Percentiles rank a stretch among this genome's conserved stretches.
phyloP scores from a whole-genome alignment of 2,797 vertebrate species.

The Microctenopoma steveboyesi region DNA sequence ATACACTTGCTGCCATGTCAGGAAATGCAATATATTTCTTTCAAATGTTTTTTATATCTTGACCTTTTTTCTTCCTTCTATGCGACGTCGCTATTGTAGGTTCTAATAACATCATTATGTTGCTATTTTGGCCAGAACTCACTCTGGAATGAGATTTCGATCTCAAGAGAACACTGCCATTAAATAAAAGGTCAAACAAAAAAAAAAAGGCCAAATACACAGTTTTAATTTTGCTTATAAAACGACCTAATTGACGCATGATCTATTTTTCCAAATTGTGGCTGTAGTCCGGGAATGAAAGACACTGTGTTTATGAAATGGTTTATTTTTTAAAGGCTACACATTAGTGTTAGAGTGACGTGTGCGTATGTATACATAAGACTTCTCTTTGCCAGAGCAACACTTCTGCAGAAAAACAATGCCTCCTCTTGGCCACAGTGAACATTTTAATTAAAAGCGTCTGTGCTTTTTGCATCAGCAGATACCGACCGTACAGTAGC shows the following conservation, averaged over 20 bases:
- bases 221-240: neutral
- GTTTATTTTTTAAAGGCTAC: conserved; percentile 12
- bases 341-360: neutral
- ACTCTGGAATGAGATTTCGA: conserved; percentile 50
- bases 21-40: neutral
- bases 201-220: neutral
- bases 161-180: conserved; percentile 31
- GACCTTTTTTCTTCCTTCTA: neutral
- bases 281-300: conserved; percentile 14
- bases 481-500: conserved; percentile 19
- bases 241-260: neutral
- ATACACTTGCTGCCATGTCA: neutral
- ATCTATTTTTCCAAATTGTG: conserved; percentile 7
- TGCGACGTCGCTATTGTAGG: conserved; percentile 3
- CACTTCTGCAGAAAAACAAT: conserved; percentile 45
- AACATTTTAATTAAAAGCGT: conserved; percentile 53
- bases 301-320: conserved; percentile 1
- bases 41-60: conserved; percentile 1
- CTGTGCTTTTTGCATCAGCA: conserved; percentile 22
- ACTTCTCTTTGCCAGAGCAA: conserved; percentile 6
- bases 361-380: conserved; percentile 8
- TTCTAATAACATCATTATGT: conserved; percentile 39
- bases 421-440: conserved; percentile 39
- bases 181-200: conserved; percentile 54
- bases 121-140: conserved; percentile 29